These are phyloP conservation scores for Tigriopus californicus DNA, from an alignment of 2,888 invertebrate species.

Conservation along the genomic window DNA sequence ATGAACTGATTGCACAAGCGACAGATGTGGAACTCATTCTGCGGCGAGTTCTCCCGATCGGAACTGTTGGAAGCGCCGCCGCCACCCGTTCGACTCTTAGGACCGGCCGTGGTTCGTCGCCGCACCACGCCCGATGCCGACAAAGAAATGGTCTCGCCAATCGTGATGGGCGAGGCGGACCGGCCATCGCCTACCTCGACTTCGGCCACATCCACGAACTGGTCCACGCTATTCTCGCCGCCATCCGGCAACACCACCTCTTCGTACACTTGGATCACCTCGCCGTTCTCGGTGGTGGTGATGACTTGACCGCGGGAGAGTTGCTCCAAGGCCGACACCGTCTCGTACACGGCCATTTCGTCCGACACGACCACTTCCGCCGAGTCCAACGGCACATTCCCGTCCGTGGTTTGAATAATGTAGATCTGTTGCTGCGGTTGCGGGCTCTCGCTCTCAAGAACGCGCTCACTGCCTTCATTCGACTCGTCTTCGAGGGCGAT, in stretches of 20 bases:
- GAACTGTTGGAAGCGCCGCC: too few species aligned
- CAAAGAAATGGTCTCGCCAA: not conserved
- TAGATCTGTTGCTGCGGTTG: constrained; percentile 8
- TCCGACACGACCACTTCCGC: constrained; percentile 5
- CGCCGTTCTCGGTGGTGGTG: not conserved
- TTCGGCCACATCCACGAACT: constrained; percentile 8
- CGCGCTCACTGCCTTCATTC: too few species aligned
- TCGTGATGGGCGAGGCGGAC: not conserved
- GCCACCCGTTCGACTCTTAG: too few species aligned
- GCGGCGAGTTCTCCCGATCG: too few species aligned
- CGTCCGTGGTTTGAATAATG: constrained; percentile 12
- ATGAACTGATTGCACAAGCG: constrained; percentile 11
- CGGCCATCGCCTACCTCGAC: constrained; percentile 7
- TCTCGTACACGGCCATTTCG: constrained; percentile 8
- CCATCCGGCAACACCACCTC: constrained; percentile 13
- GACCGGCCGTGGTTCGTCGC: too few species aligned
- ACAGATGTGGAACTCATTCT: constrained; percentile 5
- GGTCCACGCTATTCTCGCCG: not conserved
- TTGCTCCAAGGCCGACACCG: constrained; percentile 9
- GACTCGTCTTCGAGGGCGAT: too few species aligned
- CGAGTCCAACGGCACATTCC: not conserved
- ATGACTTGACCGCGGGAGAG: constrained; percentile 6
- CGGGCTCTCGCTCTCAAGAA: not conserved
- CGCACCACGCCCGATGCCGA: too few species aligned
- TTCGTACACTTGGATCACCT: constrained; percentile 12